Conservation (phyloP, 92 coral and sea anemone species). For the Epizoanthus scotinus region DNA sequence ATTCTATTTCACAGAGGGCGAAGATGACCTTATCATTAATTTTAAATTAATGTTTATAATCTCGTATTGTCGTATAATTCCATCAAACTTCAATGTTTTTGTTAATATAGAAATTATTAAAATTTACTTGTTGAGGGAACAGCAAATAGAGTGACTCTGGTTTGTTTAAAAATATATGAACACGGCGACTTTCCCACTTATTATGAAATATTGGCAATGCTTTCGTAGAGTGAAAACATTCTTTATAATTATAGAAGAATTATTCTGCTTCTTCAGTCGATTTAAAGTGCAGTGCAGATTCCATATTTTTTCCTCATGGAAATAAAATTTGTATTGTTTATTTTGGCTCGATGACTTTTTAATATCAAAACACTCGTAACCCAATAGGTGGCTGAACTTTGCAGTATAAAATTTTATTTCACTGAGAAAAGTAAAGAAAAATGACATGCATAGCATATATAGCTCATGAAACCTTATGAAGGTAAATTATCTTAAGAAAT, state of each 20-base stretch:
- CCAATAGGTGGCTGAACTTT: neutral
- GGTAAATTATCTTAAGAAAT: neutral
- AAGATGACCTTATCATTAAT: neutral
- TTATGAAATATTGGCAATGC: too few relatives aligned
- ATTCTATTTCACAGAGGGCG: neutral
- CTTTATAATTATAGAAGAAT: neutral
- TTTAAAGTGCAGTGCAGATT: neutral
- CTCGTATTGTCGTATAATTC: neutral
- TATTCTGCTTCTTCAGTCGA: neutral
- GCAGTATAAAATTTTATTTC: neutral
- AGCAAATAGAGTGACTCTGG: slow-evolving; percentile 3
- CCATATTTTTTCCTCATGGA: neutral
- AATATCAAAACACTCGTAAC: slow-evolving; percentile 13
- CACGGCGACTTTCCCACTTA: too few relatives aligned
- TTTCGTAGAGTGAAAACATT: too few relatives aligned
- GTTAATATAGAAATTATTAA: slow-evolving; percentile 18
- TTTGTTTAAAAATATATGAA: neutral
- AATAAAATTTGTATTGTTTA: neutral
- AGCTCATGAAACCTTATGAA: neutral
- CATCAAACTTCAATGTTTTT: slow-evolving; percentile 37
- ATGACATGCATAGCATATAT: neutral
- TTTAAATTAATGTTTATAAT: slow-evolving; percentile 12
- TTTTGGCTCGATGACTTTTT: neutral
- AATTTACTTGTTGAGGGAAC: slow-evolving; percentile 10
- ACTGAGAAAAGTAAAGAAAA: neutral